Base-by-base conservation (phyloP, 2,797 vertebrate species). In the Neosilurus hyrtlii region DNA sequence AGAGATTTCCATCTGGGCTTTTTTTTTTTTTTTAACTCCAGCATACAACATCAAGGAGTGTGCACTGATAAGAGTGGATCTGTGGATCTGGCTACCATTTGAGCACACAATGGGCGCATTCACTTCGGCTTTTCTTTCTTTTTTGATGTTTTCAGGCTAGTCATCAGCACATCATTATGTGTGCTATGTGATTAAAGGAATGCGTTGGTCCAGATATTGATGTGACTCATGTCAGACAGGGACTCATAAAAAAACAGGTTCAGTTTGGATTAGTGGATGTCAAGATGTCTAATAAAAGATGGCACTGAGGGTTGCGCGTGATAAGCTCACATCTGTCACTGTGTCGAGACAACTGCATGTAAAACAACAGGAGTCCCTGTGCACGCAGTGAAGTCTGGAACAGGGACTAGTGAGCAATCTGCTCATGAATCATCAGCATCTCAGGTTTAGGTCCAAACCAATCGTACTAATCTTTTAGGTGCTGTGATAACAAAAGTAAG, bases 1-100 rank as follows among this genome's bases (percentile, higher is more conserved):
- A 37, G 10, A 74, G 61, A 75, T 74, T 66, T 66, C 61, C 51
- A 74, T 80, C 79, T 56, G 62, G 16, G 62, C 77, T 24, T 18
- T 56, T 35, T 16, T 73, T 43, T 43, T 43, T 43, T 43, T 43
- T 43, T 30, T 30, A 62, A 52, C 70, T 65, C 70, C 24, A 52
- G 56, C 80, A 62, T 4, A 59, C 57, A 24, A 62, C 22, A 77
- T 75, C 73, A 51, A 52, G 37, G 56, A 67, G 62, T 22, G 63
- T 11, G 9, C 30, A 12, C 51, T 59, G 79, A 80, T 80, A 80
- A 80, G 66, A 71, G 52, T n/a, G 51, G 30, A 24, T 43, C 65
- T 11, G 65, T 37, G 65, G 51, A 56, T 80, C 35, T 43, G 79
- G 52, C 20, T 71, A 26, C 79, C 63, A 67, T 54, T n/a, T 63